Evolutionary conservation across 2,888 invertebrate species (phyloP).

Genomic region (Yponomeuta cagnagella): DNA sequence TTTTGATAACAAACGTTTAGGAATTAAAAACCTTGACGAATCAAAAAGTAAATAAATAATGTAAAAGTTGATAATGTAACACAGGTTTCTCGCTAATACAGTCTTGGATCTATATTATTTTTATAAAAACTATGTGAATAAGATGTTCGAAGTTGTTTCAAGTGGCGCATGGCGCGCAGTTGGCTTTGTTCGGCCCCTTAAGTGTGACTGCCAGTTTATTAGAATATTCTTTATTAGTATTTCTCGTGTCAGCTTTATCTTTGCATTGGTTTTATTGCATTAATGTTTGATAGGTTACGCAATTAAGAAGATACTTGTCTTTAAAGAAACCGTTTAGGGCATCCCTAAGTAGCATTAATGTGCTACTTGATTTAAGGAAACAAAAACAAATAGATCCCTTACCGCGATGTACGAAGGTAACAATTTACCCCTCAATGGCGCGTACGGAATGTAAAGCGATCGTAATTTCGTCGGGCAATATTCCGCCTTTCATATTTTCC

Average conservation of each 20-base stretch:
- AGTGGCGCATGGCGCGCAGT: no score
- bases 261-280: not conserved
- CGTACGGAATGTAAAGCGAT: constrained; percentile 70
- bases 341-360: not conserved
- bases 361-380: constrained; percentile 44
- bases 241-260: not conserved
- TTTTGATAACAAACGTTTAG: no score
- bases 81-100: no score
- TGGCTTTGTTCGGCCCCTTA: no score
- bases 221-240: constrained; percentile 4
- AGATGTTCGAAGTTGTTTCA: no score
- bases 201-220: not conserved
- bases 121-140: no score
- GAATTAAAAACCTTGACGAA: no score
- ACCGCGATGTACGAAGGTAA: constrained; percentile 68
- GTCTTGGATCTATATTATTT: no score
- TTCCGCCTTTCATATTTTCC: constrained; percentile 71
- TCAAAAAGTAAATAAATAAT: no score
- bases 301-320: no score
- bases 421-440: constrained; percentile 70
- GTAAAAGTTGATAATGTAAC: no score
- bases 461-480: constrained; percentile 73
- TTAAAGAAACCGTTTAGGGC: not conserved
- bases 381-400: constrained; percentile 66
- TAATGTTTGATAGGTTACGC: not conserved